phyloP scores from a whole-genome alignment of 2,797 vertebrate species.

The Sparus aurata region DNA sequence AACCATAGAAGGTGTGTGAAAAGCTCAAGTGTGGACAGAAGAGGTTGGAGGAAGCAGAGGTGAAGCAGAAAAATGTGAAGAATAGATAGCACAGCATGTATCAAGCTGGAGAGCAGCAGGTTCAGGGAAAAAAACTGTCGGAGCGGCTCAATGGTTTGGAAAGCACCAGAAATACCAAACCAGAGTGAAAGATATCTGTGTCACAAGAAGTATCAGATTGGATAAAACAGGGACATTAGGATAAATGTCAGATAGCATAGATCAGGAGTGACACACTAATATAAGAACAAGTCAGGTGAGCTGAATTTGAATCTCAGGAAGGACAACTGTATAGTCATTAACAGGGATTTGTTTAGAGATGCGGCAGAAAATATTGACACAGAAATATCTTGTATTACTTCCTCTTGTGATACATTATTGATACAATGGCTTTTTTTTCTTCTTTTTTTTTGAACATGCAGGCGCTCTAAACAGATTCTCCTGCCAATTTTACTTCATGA shows the following conservation, averaged over 20 bases:
- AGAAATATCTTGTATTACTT: too few species aligned
- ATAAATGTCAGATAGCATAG: constrained; percentile 1
- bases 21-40: not conserved
- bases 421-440: too few species aligned
- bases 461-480: too few species aligned
- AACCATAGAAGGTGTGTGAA: not conserved
- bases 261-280: not conserved
- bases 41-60: constrained; percentile 18
- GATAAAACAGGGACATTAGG: not conserved
- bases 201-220: not conserved
- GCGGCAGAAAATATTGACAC: too few species aligned
- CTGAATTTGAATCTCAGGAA: not conserved
- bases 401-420: too few species aligned
- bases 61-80: constrained; percentile 29
- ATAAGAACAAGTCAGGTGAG: too few species aligned
- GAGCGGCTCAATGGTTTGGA: not conserved
- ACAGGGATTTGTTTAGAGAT: too few species aligned
- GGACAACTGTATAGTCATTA: not conserved
- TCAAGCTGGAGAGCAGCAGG: not conserved
- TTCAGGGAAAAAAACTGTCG: not conserved
- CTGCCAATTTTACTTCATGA: too few species aligned
- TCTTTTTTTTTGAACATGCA: too few species aligned
- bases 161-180: not conserved
- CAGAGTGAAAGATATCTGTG: not conserved
- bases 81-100: constrained; percentile 13